A percentile compares a stretch with the other conserved stretches of the same genome.
Conservation (phyloP, 2,113 vertebrate genomes). For the Delphinapterus leucas region DNA sequence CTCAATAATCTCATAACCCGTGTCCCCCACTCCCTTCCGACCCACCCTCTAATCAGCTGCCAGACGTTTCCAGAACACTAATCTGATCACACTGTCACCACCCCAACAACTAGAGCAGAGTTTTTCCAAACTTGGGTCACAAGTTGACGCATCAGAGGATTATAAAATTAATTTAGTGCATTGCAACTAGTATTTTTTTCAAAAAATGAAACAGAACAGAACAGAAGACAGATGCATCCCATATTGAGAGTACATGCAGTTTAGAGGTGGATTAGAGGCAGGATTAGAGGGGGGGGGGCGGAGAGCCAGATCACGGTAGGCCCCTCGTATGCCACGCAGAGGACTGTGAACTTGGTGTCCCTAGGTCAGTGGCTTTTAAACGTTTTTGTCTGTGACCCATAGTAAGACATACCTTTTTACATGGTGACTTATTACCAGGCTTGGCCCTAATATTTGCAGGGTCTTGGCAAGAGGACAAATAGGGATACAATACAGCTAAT, state of each 20-base stretch:
- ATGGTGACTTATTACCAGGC: not conserved
- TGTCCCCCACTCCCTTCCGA: not conserved
- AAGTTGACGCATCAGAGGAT: not conserved
- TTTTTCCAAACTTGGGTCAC: not conserved
- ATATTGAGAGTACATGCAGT: not conserved
- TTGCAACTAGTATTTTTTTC: not conserved
- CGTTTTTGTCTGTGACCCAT: not conserved
- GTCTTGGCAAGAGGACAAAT: not conserved
- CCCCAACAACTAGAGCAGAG: not conserved
- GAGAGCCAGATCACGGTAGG: not conserved
- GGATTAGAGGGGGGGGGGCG: not conserved
- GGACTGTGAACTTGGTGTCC: not conserved
- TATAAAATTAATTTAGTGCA: not conserved
- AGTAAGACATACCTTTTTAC: not conserved
- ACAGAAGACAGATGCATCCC: not conserved
- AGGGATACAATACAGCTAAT: not conserved
- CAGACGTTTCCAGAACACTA: not conserved
- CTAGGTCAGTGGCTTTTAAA: not conserved
- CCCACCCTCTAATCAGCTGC: not conserved
- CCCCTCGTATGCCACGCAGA: not conserved
- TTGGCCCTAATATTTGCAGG: not conserved
- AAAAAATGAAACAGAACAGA: not conserved
- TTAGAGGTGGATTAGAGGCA: not conserved
- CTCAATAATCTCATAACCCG: not conserved
- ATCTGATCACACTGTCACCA: not conserved